Evolutionary conservation across 2,888 invertebrate species (phyloP).

Genomic region (Heliothis peltigera): DNA sequence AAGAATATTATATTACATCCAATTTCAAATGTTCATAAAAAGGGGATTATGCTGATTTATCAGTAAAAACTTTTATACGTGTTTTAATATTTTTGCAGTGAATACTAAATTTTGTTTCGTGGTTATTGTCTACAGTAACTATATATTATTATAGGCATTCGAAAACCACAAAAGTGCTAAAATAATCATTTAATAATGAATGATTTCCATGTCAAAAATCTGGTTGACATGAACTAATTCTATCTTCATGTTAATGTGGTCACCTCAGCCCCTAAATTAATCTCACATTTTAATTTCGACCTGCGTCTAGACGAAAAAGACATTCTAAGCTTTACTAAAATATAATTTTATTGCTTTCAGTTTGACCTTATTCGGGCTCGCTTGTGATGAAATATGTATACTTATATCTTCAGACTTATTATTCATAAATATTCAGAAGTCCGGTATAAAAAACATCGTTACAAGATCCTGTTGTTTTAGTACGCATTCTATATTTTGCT

Average conservation of each 20-base stretch:
- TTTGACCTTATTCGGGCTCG: not conserved
- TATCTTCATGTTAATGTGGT: not conserved
- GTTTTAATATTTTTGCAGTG: not conserved
- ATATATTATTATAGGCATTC: too few relatives aligned
- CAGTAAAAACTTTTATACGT: constrained; percentile 3
- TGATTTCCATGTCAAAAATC: too few relatives aligned
- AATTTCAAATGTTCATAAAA: constrained; percentile 40
- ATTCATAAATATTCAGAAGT: constrained; percentile 19
- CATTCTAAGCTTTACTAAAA: not conserved
- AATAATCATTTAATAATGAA: too few relatives aligned
- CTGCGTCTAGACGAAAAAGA: not conserved
- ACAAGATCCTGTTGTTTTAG: not conserved
- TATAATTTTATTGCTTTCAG: not conserved
- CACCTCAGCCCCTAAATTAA: not conserved
- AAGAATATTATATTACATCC: constrained; percentile 49
- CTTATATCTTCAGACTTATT: not conserved
- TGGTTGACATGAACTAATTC: not conserved
- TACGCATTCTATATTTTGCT: not conserved
- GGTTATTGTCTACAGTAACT: too few relatives aligned
- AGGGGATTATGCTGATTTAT: constrained; percentile 44
- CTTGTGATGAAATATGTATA: not conserved
- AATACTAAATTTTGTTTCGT: too few relatives aligned
- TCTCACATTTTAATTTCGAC: constrained; percentile 1
- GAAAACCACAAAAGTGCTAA: too few relatives aligned
- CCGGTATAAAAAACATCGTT: not conserved